A percentile compares a stretch with the other conserved stretches of the same genome.
Conservation (phyloP, 2,888 invertebrate species). For the Buathra laborator region DNA sequence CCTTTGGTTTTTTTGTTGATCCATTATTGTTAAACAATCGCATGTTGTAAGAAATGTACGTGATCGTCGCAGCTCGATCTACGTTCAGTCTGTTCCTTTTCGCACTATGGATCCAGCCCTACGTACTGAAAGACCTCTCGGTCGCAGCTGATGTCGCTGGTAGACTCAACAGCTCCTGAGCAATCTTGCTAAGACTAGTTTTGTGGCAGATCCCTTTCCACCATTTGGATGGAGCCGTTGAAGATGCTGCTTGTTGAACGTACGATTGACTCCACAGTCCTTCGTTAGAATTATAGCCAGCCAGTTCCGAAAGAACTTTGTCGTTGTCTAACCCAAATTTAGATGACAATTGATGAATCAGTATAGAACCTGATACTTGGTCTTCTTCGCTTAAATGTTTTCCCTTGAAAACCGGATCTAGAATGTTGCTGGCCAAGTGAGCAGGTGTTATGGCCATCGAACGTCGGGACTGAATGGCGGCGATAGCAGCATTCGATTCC, state of each 20-base stretch:
- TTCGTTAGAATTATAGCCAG: neutral
- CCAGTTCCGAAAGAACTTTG: neutral
- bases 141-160: slow-evolving; percentile 40
- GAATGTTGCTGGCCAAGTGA: too few species aligned
- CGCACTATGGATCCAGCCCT: slow-evolving; percentile 25
- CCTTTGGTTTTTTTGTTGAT: neutral
- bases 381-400: too few species aligned
- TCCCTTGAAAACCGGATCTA: too few species aligned
- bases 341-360: too few species aligned
- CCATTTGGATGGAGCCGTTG: slow-evolving; percentile 6
- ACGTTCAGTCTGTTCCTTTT: slow-evolving; percentile 38
- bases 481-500: neutral
- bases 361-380: too few species aligned
- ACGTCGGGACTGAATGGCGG: neutral
- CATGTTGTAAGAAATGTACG: too few species aligned
- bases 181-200: slow-evolving; percentile 30
- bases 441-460: neutral
- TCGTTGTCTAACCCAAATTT: neutral
- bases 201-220: slow-evolving; percentile 32
- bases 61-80: too few species aligned
- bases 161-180: slow-evolving; percentile 11
- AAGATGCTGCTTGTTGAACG: slow-evolving; percentile 5
- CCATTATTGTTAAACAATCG: slow-evolving; percentile 18
- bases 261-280: slow-evolving; percentile 11
- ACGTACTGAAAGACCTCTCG: slow-evolving; percentile 37